phyloP scores from a whole-genome alignment of 1,140 invertebrate species.

The Panagrolaimus sp. region DNA sequence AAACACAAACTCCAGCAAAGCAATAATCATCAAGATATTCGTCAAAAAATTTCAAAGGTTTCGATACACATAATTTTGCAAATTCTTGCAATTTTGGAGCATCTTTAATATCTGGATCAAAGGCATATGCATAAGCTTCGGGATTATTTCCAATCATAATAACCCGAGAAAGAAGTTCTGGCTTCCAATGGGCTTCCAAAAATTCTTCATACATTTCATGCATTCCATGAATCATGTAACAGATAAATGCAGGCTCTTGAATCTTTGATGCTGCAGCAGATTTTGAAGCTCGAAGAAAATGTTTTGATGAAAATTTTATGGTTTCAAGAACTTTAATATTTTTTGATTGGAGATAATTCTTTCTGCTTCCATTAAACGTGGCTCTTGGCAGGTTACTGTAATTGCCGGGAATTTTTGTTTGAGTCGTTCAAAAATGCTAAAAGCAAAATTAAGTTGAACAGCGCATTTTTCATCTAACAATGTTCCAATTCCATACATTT shows the following conservation, averaged over 20 bases:
- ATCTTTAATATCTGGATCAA: no score
- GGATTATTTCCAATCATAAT: not conserved
- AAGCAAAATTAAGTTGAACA: not conserved
- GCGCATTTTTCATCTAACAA: not conserved
- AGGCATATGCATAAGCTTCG: no score
- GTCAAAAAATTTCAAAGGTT: no score
- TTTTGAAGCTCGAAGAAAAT: not conserved
- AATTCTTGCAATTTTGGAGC: no score
- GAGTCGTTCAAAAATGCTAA: not conserved
- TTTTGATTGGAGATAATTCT: not conserved
- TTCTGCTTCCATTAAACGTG: not conserved
- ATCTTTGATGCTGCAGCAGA: not conserved
- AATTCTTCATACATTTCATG: not conserved
- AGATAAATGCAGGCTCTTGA: not conserved
- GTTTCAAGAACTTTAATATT: not conserved
- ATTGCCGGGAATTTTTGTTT: not conserved
- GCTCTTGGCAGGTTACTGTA: not conserved
- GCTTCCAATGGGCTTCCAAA: not conserved
- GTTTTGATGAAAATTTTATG: not conserved
- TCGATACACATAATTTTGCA: no score
- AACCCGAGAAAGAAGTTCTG: not conserved
- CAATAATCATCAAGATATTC: no score
- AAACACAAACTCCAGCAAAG: no score
- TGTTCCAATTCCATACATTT: not conserved
- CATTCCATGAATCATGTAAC: constrained; percentile 2